Evolutionary conservation across 2,888 invertebrate species (phyloP), one percentile per base, ranked within the genome.

Genomic region (Ophion slaviceki): DNA sequence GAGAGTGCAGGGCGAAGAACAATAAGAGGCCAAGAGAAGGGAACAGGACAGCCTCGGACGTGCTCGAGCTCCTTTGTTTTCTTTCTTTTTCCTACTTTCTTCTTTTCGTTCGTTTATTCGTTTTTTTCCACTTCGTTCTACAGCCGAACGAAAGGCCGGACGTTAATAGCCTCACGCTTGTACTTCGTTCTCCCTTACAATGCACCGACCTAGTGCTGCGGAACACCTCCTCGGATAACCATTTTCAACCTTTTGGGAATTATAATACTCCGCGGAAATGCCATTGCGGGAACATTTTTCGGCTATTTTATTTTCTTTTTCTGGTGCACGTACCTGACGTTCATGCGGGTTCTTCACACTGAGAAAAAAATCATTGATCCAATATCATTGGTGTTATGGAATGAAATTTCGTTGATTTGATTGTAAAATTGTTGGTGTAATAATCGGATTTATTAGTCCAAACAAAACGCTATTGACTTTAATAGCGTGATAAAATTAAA

Each of bases 141-240:
- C 85, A 84, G 85, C 88, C 79, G 81, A 79, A 81, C 77, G 78
- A 84, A 84, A 87, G 68, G 88, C 87, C 80, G 88, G 89, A 90
- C 89, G 89, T 88, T 91, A 91, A 92, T 89, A 90, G 90, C 88
- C 86, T 70, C 80, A 82, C 86, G 88, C 77, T 80, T 85, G 66
- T 80, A 71, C 74, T 68, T n/a, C 67, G 17, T 36, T 72, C 5
- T 59, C 57, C 64, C 40, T 74, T 45, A 64, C 70, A 47, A 57
- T 57, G 53, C 61, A 40, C 62, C 72, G 78, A 62, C 61, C 68
- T 61, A 59, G 40, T 45, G 61, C 61, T 28, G 2, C 32, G 53
- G 47, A 67, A 72, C 72, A 32, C 45, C 61, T 32, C 74, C 53
- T 36, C 67, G 24, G 61, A 40, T 40, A n/a, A 17, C 71, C 53